A percentile compares a stretch with the other conserved stretches of the same genome.
Evolutionary conservation across 2,113 vertebrate species (phyloP).

Genomic region (Tretioscincus oriximinensis): DNA sequence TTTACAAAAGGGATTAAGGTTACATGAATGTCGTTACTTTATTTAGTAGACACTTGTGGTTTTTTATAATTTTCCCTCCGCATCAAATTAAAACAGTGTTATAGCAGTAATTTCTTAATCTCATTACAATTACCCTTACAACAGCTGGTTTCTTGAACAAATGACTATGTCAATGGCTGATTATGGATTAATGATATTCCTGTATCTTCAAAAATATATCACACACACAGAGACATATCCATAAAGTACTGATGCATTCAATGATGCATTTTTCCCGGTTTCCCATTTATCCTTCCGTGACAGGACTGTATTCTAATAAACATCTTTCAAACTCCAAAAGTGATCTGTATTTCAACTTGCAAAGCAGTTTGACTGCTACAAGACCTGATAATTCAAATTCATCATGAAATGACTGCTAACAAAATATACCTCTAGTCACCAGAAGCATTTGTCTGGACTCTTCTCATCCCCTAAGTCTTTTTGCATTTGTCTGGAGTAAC

Average conservation of each 20-base stretch:
- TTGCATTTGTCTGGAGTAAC: too few species aligned
- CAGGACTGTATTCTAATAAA: slow-evolving; percentile 23
- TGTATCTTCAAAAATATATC: slow-evolving; percentile 48
- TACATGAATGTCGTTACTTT: slow-evolving; percentile 61
- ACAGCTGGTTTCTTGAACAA: slow-evolving; percentile 67
- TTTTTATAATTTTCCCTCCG: slow-evolving; percentile 62
- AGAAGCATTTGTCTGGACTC: slow-evolving; percentile 34
- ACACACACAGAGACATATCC: slow-evolving; percentile 39
- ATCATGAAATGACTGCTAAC: slow-evolving; percentile 46
- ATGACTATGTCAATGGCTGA: slow-evolving; percentile 56
- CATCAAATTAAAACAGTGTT: slow-evolving; percentile 64
- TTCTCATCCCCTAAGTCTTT: not conserved
- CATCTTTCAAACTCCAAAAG: slow-evolving; percentile 15
- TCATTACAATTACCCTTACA: slow-evolving; percentile 64
- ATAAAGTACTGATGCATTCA: not conserved
- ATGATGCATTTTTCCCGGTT: slow-evolving; percentile 23
- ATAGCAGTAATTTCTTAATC: slow-evolving; percentile 70
- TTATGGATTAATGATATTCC: slow-evolving; percentile 56
- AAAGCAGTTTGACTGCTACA: slow-evolving; percentile 27
- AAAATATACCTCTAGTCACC: slow-evolving; percentile 44
- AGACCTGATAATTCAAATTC: slow-evolving; percentile 45
- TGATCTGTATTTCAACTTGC: slow-evolving; percentile 35
- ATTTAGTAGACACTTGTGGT: slow-evolving; percentile 48
- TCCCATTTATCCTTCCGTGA: slow-evolving; percentile 9
- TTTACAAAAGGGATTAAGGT: slow-evolving; percentile 48